phyloP scores from a whole-genome alignment of 2,113 vertebrate genomes.

The Cavia aperea region DNA sequence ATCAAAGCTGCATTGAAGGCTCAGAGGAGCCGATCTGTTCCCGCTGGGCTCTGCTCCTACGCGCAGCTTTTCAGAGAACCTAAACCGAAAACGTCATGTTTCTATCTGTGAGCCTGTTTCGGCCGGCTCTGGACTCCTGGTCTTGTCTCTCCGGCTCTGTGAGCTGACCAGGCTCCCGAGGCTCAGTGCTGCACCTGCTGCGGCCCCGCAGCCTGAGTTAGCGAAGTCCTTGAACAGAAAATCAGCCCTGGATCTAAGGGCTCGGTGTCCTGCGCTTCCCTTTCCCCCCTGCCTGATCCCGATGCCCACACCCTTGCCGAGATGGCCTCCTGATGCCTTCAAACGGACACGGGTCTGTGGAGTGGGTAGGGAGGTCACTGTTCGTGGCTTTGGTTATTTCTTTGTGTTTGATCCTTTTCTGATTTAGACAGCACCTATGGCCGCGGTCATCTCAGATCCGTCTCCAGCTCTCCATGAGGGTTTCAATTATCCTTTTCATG shows the following conservation, averaged over 20 bases:
- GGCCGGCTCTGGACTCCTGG: neutral
- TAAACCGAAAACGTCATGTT: neutral
- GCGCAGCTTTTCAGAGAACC: neutral
- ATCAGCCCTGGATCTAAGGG: neutral
- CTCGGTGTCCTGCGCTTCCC: neutral
- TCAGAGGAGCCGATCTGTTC: neutral
- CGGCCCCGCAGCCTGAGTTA: neutral
- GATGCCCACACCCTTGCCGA: neutral
- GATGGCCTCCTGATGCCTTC: no score
- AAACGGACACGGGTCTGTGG: neutral
- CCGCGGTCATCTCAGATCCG: no score
- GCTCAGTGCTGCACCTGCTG: neutral
- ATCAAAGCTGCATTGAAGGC: neutral
- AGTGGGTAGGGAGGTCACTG: neutral
- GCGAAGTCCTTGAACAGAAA: neutral
- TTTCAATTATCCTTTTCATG: neutral
- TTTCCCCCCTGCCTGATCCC: neutral
- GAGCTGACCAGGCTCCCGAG: neutral
- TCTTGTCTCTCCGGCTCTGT: neutral
- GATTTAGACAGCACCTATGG: no score
- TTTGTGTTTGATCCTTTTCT: neutral
- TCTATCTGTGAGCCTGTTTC: neutral
- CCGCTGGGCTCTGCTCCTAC: neutral
- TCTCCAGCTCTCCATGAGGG: neutral
- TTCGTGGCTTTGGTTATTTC: neutral